A percentile compares a stretch with the other conserved stretches of the same genome.
phyloP scores from a whole-genome alignment of 2,888 invertebrate genomes.

The Vannuccia rotundouncinata region DNA sequence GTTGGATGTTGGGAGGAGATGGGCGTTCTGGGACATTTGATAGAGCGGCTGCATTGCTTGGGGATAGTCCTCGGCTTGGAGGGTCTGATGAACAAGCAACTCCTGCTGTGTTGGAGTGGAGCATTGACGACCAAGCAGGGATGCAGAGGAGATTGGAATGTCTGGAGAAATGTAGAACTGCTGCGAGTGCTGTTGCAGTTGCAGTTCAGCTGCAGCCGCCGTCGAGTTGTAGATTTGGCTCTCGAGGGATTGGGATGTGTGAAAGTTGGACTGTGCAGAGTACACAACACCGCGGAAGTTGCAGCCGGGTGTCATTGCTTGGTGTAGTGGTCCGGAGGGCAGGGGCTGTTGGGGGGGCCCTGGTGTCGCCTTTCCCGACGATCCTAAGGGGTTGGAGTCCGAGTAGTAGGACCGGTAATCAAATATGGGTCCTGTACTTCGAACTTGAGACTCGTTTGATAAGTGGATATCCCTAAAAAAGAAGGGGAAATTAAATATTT shows the following conservation, averaged over 20 bases:
- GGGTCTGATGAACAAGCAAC: background rate
- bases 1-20: background rate
- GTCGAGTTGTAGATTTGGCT: background rate
- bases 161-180: background rate
- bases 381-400: background rate
- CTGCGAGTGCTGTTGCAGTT: background rate
- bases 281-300: background rate
- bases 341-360: background rate
- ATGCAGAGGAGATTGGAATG: background rate
- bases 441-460: background rate
- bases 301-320: background rate
- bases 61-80: background rate
- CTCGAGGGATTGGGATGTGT: background rate
- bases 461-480: background rate
- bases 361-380: background rate
- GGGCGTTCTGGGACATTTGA: conserved; percentile 9
- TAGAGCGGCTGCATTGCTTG: background rate
- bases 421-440: background rate
- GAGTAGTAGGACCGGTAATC: background rate
- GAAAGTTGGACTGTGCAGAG: background rate
- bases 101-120: background rate
- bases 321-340: background rate
- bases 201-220: background rate
- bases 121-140: background rate
- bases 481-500: no score